Evolutionary conservation across 2,888 invertebrate species (phyloP), one percentile per base, ranked within the genome.

Genomic region (Epinotia demarniana): DNA sequence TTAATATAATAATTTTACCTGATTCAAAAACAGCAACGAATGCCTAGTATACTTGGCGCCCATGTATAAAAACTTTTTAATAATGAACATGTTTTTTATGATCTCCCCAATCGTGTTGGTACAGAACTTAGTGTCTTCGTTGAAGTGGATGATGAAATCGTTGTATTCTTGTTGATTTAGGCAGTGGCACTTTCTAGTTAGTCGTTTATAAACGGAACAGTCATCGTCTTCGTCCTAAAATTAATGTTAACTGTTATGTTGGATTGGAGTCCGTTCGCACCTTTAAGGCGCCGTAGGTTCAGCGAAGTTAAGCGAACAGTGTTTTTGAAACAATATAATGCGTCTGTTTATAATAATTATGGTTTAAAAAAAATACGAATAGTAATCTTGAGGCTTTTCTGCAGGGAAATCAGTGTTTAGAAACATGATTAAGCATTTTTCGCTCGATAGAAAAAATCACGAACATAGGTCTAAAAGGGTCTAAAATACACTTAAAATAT

Each of bases 61-160:
- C 85, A 93, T 91, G 73, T 91, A 93, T 3, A 93, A 77, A 84
- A 93, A 93, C 82, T 89, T 92, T 80, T 92, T 93, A 5, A 93
- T 69, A 73, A 92, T 91, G 0, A 87, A 85, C 81, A 92, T 81
- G 79, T 93, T 93, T 80, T 93, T 93, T 73, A 93, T 91, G 43
- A 93, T 85, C 83, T 93, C 92, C 3, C 93, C 93, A 33, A 85
- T 77, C n/a, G 82, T 83, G 73, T 80, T 91, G 1, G 90, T 91
- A 46, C 83, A 83, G 77, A 87, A 90, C 72, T 88, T 90, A 0
- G 86, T 87, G 12, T 88, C 82, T 78, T 92, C 93, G 77, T 92
- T 93, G 75, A 93, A 93, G 78, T 91, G 90, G 78, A 93, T 91
- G 0, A 91, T 81, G 39, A 93, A 90, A 79, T 93, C 92, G 67